Percentiles rank a stretch among this genome's conserved stretches.
Conservation (phyloP, 2,888 invertebrate genomes). For the Macropis europaea region DNA sequence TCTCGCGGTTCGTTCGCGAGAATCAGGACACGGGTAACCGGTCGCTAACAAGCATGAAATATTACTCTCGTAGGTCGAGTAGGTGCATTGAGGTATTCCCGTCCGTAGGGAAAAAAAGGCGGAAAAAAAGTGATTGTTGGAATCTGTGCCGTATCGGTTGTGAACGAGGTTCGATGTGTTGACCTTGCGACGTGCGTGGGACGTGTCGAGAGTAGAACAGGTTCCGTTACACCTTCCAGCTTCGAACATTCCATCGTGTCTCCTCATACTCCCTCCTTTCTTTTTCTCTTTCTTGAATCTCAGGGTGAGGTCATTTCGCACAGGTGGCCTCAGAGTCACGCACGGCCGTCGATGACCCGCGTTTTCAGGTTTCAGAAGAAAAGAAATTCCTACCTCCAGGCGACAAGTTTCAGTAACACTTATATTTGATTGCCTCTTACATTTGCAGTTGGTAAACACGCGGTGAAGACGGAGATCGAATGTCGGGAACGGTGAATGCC, state of each 20-base stretch:
- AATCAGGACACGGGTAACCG: constrained; percentile 8
- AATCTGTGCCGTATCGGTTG: constrained; percentile 38
- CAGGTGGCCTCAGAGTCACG: constrained; percentile 17
- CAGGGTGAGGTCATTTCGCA: constrained; percentile 41
- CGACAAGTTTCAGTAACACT: constrained; percentile 37
- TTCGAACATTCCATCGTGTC: constrained; percentile 56
- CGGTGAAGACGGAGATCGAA: constrained; percentile 1
- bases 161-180: constrained; percentile 39
- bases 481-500: background rate
- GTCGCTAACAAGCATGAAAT: constrained; percentile 22
- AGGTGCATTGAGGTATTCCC: constrained; percentile 12
- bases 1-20: background rate
- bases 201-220: constrained; percentile 64
- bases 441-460: constrained; percentile 44
- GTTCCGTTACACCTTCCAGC: constrained; percentile 70
- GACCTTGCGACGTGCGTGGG: constrained; percentile 62
- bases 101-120: background rate
- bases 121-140: constrained; percentile 34
- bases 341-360: constrained; percentile 15
- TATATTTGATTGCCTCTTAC: constrained; percentile 61
- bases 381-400: constrained; percentile 10
- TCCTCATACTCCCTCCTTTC: constrained; percentile 35
- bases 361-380: no score
- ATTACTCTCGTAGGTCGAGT: background rate
- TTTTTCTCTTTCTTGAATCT: constrained; percentile 7